Conservation (phyloP, 1,140 invertebrate species). For the Archegozetes longisetosus region DNA sequence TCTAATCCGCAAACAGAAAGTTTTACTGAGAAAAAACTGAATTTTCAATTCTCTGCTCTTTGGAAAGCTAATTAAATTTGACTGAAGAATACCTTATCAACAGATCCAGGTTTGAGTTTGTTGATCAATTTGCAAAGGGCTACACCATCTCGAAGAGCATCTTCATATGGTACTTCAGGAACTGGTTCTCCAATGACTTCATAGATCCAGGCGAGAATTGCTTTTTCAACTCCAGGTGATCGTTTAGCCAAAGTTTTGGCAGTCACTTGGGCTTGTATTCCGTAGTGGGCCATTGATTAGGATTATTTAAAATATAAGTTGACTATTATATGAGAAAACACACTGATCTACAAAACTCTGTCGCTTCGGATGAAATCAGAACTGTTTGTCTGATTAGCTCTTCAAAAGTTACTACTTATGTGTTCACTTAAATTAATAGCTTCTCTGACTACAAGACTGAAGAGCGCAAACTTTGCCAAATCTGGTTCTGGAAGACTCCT, state of each 20-base stretch:
- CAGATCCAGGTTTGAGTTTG: conserved; percentile 56
- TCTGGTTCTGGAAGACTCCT: too few relatives aligned
- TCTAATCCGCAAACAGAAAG: too few relatives aligned
- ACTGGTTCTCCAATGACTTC: conserved; percentile 12
- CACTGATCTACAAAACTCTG: not conserved
- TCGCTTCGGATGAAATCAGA: not conserved
- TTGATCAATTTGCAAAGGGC: conserved; percentile 52
- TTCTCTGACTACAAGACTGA: too few relatives aligned
- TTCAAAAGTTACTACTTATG: not conserved
- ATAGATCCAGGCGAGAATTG: conserved; percentile 16
- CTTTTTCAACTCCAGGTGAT: conserved; percentile 14
- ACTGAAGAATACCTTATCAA: conserved; percentile 57
- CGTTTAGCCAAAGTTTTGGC: conserved; percentile 17
- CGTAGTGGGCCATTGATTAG: conserved; percentile 10
- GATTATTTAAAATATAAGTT: too few relatives aligned
- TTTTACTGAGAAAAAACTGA: too few relatives aligned
- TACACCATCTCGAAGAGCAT: conserved; percentile 32
- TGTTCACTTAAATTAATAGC: not conserved
- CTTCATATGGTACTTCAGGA: conserved; percentile 25
- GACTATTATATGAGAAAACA: not conserved
- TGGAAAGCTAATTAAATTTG: not conserved
- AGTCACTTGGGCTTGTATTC: conserved; percentile 7
- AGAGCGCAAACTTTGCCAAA: too few relatives aligned
- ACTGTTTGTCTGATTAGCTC: not conserved
- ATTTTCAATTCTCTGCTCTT: too few relatives aligned